Evolutionary conservation across 1,140 invertebrate genomes (phyloP).

Genomic region (Oryctes rhinoceros): DNA sequence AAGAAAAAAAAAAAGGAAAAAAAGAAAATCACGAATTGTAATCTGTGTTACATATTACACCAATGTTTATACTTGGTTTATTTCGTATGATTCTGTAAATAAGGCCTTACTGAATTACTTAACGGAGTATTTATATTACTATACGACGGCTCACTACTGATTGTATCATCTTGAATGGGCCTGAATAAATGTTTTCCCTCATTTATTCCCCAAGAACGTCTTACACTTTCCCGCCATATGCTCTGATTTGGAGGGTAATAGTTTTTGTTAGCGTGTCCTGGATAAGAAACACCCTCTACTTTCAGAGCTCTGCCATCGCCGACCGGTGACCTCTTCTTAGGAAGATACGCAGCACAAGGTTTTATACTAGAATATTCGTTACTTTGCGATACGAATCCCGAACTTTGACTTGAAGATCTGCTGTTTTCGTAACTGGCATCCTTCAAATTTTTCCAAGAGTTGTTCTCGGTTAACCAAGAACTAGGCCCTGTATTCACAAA

Average conservation of each 20-base stretch:
- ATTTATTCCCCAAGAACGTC: not conserved
- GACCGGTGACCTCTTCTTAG: not conserved
- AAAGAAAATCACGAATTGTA: no score
- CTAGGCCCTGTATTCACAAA: not conserved
- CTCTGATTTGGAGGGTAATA: not conserved
- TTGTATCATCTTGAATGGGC: not conserved
- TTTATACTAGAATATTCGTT: not conserved
- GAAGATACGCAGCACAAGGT: not conserved
- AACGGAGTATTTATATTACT: not conserved
- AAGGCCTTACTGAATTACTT: not conserved
- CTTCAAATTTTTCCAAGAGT: not conserved
- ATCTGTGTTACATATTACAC: no score
- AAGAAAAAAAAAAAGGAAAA: no score
- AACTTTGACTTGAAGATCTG: slow-evolving; percentile 24
- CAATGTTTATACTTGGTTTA: no score
- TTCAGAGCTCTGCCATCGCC: not conserved
- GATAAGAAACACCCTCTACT: not conserved
- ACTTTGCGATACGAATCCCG: not conserved
- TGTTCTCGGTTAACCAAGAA: not conserved
- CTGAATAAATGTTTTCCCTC: not conserved
- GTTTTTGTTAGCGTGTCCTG: not conserved
- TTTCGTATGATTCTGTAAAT: no score
- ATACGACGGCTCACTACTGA: not conserved
- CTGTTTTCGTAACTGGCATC: not conserved
- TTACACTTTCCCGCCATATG: not conserved